Conservation (phyloP, 2,113 vertebrate species). For the Hippocampus barbouri region DNA sequence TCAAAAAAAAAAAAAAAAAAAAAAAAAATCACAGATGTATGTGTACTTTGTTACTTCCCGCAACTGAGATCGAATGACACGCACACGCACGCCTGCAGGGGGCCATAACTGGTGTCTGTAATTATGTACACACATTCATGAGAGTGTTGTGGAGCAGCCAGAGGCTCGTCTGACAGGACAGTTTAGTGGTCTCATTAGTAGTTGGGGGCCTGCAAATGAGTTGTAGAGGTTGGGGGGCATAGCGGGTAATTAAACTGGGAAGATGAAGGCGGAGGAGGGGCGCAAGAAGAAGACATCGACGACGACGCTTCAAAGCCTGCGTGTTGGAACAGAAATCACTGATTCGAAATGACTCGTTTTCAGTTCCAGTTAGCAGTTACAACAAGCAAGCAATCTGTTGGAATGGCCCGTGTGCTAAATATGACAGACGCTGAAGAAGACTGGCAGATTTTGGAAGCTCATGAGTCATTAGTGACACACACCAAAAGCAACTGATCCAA, state of each 20-base stretch:
- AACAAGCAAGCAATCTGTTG: background rate
- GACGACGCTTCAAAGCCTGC: background rate
- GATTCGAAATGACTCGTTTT: too few species aligned
- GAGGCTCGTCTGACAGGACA: constrained; percentile 60
- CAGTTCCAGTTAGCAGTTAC: too few species aligned
- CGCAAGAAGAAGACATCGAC: background rate
- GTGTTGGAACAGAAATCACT: background rate
- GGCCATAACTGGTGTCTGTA: constrained; percentile 58
- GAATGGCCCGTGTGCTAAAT: background rate
- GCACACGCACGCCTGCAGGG: constrained; percentile 34
- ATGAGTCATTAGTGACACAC: background rate
- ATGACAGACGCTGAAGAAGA: background rate
- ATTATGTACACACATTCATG: constrained; percentile 46
- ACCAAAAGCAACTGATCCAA: background rate
- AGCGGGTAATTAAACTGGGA: constrained; percentile 61
- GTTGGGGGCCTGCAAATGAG: constrained; percentile 44
- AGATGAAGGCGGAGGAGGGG: constrained; percentile 32
- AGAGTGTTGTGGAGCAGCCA: constrained; percentile 17
- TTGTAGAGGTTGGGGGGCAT: background rate
- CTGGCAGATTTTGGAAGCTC: background rate
- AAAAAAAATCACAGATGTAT: too few species aligned
- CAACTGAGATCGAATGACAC: constrained; percentile 1
- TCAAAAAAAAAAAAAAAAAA: too few species aligned
- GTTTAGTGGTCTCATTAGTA: constrained; percentile 73
- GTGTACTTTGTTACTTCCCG: background rate